Percentiles rank a stretch among this genome's conserved stretches.
Evolutionary conservation across 2,113 vertebrate species (phyloP).

Genomic region (Dromiciops gliroides): DNA sequence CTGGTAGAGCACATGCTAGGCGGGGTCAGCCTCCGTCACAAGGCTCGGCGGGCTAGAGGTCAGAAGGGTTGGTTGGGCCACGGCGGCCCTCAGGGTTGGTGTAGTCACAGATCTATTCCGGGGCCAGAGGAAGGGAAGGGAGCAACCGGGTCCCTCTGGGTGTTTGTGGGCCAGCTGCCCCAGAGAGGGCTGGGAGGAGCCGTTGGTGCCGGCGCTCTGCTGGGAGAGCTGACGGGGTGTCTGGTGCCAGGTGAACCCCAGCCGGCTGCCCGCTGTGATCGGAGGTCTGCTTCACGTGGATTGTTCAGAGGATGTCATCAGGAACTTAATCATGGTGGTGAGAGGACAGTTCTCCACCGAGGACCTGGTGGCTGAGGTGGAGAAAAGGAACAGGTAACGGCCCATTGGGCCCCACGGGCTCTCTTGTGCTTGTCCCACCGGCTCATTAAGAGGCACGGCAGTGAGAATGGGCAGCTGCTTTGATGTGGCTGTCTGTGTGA

Average conservation of each 20-base stretch:
- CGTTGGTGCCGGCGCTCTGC: neutral
- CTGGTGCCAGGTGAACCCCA: slow-evolving; percentile 91
- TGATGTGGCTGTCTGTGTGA: too few relatives aligned
- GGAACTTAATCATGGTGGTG: slow-evolving; percentile 94
- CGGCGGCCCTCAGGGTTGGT: neutral
- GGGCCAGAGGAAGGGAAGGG: neutral
- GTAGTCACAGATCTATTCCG: too few relatives aligned
- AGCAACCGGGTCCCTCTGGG: neutral
- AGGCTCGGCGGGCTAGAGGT: neutral
- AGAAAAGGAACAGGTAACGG: slow-evolving; percentile 93
- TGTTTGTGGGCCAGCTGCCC: too few relatives aligned
- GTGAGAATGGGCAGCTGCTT: too few relatives aligned
- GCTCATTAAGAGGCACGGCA: too few relatives aligned
- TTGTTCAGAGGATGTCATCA: slow-evolving; percentile 95
- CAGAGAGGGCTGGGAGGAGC: neutral
- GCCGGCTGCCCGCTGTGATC: slow-evolving; percentile 92
- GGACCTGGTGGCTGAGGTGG: slow-evolving; percentile 94
- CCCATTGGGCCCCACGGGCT: neutral
- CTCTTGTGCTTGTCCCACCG: neutral
- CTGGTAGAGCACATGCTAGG: neutral
- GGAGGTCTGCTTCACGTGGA: slow-evolving; percentile 95
- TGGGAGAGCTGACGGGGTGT: neutral
- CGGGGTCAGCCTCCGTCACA: neutral
- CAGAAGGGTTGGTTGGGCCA: neutral
- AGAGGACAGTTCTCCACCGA: slow-evolving; percentile 95